Evolutionary conservation across 1,140 invertebrate species (phyloP), one percentile per base, ranked within the genome.

Genomic region (Drosophila auraria): DNA sequence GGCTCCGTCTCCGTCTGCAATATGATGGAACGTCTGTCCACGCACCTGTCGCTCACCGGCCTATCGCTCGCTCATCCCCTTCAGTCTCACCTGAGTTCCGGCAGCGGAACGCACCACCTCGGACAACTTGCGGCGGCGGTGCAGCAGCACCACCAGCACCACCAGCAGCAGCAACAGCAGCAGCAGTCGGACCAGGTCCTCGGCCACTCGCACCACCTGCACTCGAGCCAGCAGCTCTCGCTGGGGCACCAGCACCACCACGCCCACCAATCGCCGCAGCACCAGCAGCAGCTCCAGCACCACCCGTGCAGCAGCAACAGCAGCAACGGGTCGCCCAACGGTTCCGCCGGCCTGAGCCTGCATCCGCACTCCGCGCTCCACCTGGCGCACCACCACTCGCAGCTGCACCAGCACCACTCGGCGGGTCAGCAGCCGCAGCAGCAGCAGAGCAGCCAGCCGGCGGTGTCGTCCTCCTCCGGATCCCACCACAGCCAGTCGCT

Each of bases 21-120:
- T 91, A 93, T 93, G 92, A 93, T 93, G 92, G 92, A 93, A 82
- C 91, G 92, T 76, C 91, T 93, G 77, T 93, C 92, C 72, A 92
- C 92, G 64, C 86, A 90, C 53, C 69, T 93, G 75, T 93, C 92
- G 62, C 77, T 93, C 61, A 91, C 92, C 60, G 92, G 92, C 72
- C 78, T 93, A 74, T 93, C 92, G 78, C 86, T 93, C 68, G 81
- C 92, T 66, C 92, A 93, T 87, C 92, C 92, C 64, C 76, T 93
- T 63, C 86, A 90, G 82, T 75, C 74, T 74, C 86, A 90, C 87
- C 71, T 87, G 72, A 77, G 87, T 65, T 80, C 89, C 87, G 69
- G 82, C 74, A 80, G 89, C 68, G 83, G 87, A 50, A 66, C 86
- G 27, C 91, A 91, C 30, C 71, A 74, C 63, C 75, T 92, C 4